Conservation (phyloP, 2,888 invertebrate species). For the Glyphotaelius pellucidus region DNA sequence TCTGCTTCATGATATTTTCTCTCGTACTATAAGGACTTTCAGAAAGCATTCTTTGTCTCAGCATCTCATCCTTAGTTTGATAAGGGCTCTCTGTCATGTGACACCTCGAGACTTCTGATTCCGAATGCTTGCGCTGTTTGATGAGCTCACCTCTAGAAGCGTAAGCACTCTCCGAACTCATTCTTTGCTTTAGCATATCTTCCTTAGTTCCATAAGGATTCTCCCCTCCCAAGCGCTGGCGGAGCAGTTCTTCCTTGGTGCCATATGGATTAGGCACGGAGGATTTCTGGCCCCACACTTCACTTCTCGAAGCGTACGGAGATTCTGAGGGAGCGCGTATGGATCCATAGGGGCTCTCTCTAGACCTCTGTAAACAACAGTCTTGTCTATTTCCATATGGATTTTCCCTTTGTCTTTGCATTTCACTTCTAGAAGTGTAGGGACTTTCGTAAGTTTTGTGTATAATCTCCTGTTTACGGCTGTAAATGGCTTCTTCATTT, state of each 20-base stretch:
- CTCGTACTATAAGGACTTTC: constrained; percentile 76
- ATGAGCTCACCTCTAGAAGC: constrained; percentile 73
- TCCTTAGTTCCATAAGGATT: constrained; percentile 77
- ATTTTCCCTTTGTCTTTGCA: constrained; percentile 65
- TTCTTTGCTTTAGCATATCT: constrained; percentile 67
- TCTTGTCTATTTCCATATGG: constrained; percentile 68
- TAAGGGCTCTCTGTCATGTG: constrained; percentile 72
- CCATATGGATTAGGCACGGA: constrained; percentile 74
- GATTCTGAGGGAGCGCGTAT: constrained; percentile 69
- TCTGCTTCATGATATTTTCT: constrained; percentile 76
- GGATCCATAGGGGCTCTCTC: constrained; percentile 60
- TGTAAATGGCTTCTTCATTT: constrained; percentile 69
- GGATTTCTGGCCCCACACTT: constrained; percentile 73
- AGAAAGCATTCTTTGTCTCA: constrained; percentile 72
- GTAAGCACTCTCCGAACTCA: constrained; percentile 71
- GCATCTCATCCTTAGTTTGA: constrained; percentile 75
- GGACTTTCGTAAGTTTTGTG: constrained; percentile 59
- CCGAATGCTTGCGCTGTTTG: constrained; percentile 35
- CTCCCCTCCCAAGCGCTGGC: constrained; percentile 74
- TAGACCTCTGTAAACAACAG: constrained; percentile 50
- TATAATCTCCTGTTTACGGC: constrained; percentile 71
- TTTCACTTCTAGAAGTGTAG: constrained; percentile 67
- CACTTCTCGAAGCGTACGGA: constrained; percentile 75
- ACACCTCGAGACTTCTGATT: constrained; percentile 56
- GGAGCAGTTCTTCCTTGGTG: constrained; percentile 77